phyloP scores from a whole-genome alignment of 2,113 vertebrate genomes.

The Paracanthobrama guichenoti region DNA sequence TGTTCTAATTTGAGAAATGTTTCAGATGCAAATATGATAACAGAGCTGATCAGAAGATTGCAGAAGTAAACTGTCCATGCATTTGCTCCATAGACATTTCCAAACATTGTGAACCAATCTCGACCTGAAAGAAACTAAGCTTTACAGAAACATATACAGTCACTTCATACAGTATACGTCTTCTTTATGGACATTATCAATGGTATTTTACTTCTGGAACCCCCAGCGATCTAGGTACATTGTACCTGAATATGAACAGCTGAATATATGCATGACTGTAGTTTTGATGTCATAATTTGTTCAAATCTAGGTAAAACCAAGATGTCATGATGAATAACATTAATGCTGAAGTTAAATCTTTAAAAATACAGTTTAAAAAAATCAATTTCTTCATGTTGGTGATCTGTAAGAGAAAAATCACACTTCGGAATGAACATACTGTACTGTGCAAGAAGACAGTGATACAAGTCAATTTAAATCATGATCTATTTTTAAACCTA shows the following conservation, averaged over 20 bases:
- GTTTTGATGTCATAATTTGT: neutral
- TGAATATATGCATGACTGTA: neutral
- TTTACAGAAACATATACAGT: neutral
- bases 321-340: neutral
- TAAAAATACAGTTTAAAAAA: conserved; percentile 20
- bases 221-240: neutral
- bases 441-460: conserved; percentile 1
- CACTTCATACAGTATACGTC: neutral
- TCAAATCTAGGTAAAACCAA: neutral
- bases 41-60: neutral
- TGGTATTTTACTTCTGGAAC: too few species aligned
- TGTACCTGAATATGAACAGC: neutral
- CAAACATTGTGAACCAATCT: neutral
- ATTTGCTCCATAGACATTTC: neutral
- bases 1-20: neutral
- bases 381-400: neutral
- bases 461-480: neutral
- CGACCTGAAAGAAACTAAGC: neutral
- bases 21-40: neutral
- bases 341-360: neutral
- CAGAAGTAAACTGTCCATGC: neutral
- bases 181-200: too few species aligned
- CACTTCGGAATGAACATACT: neutral
- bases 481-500: conserved; percentile 3
- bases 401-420: neutral